Evolutionary conservation across 1,140 invertebrate genomes (phyloP).

Genomic region (Meteorus sp.): DNA sequence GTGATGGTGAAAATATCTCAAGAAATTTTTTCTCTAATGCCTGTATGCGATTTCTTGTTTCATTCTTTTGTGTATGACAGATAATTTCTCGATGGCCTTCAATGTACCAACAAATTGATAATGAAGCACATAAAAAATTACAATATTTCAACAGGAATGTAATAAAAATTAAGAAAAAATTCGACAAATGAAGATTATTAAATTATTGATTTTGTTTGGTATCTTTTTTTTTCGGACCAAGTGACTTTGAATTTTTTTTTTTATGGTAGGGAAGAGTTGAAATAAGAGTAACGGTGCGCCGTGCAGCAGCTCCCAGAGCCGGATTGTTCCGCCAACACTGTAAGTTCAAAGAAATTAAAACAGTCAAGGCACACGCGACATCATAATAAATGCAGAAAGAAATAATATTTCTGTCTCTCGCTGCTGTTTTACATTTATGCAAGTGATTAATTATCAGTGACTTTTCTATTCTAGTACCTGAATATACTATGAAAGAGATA

Average conservation of each 20-base stretch:
- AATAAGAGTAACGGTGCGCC: conserved; percentile 44
- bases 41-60: too few relatives aligned
- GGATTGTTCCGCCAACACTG: conserved; percentile 54
- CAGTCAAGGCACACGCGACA: conserved; percentile 42
- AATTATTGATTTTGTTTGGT: too few relatives aligned
- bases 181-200: conserved; percentile 13
- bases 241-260: conserved; percentile 5
- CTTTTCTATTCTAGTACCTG: too few relatives aligned
- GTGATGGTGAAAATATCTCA: conserved; percentile 15
- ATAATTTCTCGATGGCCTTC: not conserved
- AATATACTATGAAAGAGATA: too few relatives aligned
- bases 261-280: conserved; percentile 32
- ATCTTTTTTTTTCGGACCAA: too few relatives aligned
- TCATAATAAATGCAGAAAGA: conserved; percentile 4
- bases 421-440: not conserved
- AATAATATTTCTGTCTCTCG: not conserved
- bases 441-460: too few relatives aligned
- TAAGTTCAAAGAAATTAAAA: conserved; percentile 62
- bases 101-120: conserved; percentile 20
- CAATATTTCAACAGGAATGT: conserved; percentile 1
- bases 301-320: conserved; percentile 50
- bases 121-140: not conserved
- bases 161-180: conserved; percentile 8
- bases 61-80: too few relatives aligned
- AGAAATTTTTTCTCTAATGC: not conserved